phyloP scores from a whole-genome alignment of 1,140 invertebrate species.

The Scaptomyza hsui region DNA sequence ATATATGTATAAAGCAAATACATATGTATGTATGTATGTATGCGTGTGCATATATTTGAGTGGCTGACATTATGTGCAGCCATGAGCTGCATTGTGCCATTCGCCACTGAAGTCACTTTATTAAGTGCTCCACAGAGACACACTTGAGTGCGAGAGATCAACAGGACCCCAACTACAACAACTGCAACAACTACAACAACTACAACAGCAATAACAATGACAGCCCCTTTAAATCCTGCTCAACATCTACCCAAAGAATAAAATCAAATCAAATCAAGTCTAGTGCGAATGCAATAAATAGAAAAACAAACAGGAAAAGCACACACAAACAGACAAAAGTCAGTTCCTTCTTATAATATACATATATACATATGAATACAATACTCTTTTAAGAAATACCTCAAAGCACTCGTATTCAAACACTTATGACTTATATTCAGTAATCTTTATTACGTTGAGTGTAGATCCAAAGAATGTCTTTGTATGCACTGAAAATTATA shows the following conservation, averaged over 20 bases:
- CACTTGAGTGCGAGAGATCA: neutral
- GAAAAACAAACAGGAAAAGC: constrained; percentile 48
- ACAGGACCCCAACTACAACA: neutral
- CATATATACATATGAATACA: too few species aligned
- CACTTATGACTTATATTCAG: too few species aligned
- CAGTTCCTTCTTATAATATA: too few species aligned
- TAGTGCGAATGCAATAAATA: constrained; percentile 28
- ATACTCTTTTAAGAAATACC: too few species aligned
- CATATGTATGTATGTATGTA: neutral
- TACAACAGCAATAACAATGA: neutral
- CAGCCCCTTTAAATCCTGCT: neutral
- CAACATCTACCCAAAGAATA: neutral
- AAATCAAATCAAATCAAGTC: constrained; percentile 48
- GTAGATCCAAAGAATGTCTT: neutral
- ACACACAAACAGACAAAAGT: constrained; percentile 26
- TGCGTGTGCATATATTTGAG: constrained; percentile 20
- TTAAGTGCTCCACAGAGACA: constrained; percentile 19
- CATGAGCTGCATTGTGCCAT: constrained; percentile 50
- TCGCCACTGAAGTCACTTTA: constrained; percentile 18
- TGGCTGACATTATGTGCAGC: constrained; percentile 57
- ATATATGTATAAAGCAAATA: neutral
- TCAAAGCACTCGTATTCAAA: too few species aligned
- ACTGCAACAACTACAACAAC: neutral
- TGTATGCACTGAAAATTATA: neutral
- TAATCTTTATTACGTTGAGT: too few species aligned